phyloP scores from a whole-genome alignment of 1,140 invertebrate species.

The Danaus plexippus region DNA sequence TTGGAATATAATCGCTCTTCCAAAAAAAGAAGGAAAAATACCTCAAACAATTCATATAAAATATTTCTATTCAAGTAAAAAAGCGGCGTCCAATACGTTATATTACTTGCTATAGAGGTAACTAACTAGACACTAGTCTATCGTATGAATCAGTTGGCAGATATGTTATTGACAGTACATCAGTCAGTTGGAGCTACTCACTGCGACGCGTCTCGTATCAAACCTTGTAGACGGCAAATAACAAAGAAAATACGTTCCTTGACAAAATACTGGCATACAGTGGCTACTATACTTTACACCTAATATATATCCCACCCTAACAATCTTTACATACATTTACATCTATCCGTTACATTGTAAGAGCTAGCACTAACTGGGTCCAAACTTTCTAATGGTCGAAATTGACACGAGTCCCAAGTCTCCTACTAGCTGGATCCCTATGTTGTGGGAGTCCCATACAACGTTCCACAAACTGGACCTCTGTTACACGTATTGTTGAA shows the following conservation, averaged over 20 bases:
- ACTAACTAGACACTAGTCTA: slow-evolving; percentile 37
- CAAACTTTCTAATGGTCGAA: no score
- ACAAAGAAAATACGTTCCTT: background rate
- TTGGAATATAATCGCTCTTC: no score
- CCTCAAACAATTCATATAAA: no score
- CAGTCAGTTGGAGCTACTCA: slow-evolving; percentile 18
- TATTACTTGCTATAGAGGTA: slow-evolving; percentile 31
- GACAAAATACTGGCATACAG: slow-evolving; percentile 21
- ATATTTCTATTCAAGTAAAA: no score
- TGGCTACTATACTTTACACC: slow-evolving; percentile 1
- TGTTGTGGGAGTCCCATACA: no score
- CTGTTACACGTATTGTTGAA: no score
- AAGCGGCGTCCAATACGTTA: no score
- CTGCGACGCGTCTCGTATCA: slow-evolving; percentile 21
- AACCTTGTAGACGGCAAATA: slow-evolving; percentile 4
- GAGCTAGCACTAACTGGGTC: no score
- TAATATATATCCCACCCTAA: slow-evolving; percentile 7
- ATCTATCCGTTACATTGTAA: slow-evolving; percentile 5
- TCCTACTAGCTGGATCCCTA: no score
- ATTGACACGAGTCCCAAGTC: no score
- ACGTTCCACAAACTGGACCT: no score
- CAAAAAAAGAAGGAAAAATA: no score
- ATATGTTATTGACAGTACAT: slow-evolving; percentile 35
- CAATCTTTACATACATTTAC: slow-evolving; percentile 18
- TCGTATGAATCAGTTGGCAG: slow-evolving; percentile 40